These are phyloP conservation scores for Echeneis naucrates DNA, from an alignment of 2,797 vertebrate genomes.

Conservation along the genomic window DNA sequence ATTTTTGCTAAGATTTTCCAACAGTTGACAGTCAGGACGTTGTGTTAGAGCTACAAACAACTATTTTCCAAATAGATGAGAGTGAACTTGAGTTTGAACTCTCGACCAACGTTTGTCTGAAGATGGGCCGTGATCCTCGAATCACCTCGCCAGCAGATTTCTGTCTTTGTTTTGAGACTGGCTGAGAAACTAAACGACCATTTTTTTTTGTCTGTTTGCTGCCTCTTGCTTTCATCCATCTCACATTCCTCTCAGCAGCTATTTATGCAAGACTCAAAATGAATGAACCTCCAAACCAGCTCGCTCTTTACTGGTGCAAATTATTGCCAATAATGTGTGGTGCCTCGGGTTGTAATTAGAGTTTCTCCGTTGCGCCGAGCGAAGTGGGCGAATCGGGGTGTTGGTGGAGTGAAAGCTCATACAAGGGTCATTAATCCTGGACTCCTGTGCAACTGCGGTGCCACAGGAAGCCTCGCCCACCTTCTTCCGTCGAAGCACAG, in stretches of 20 bases:
- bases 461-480: slow-evolving; percentile 28
- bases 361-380: slow-evolving; percentile 21
- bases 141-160: not conserved
- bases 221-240: slow-evolving; percentile 16
- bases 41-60: no score
- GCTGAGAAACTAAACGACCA: slow-evolving; percentile 11
- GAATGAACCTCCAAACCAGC: slow-evolving; percentile 52
- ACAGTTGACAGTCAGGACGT: no score
- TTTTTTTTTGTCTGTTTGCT: not conserved
- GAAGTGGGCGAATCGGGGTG: slow-evolving; percentile 9
- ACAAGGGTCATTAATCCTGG: slow-evolving; percentile 67
- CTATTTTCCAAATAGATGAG: no score
- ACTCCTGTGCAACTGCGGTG: slow-evolving; percentile 37
- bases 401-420: slow-evolving; percentile 45
- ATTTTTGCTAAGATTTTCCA: no score
- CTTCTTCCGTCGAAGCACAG: slow-evolving; percentile 14
- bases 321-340: slow-evolving; percentile 56
- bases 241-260: slow-evolving; percentile 56
- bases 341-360: slow-evolving; percentile 72
- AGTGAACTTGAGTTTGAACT: no score
- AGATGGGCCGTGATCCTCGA: no score
- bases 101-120: no score
- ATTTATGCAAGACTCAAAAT: slow-evolving; percentile 51
- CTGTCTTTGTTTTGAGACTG: slow-evolving; percentile 13
- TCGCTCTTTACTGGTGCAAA: slow-evolving; percentile 54